Percentiles rank a stretch among this genome's conserved stretches.
phyloP scores from a whole-genome alignment of 2,888 invertebrate genomes.

The Kryphioiulus occultus region DNA sequence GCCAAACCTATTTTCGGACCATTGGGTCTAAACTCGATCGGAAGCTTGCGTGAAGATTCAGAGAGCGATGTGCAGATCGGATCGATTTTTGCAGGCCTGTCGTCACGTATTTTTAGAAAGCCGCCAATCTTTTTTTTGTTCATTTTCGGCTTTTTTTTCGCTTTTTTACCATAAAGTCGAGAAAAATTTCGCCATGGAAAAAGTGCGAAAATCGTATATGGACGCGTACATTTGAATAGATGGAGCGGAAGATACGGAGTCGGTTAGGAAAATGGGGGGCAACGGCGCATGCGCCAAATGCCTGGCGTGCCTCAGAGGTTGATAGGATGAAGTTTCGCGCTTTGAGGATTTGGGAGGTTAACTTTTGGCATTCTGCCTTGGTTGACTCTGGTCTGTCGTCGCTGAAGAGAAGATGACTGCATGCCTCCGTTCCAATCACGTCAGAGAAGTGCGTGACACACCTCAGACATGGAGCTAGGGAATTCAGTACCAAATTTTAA shows the following conservation, averaged over 20 bases:
- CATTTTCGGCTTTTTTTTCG: too few species aligned
- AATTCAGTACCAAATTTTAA: too few species aligned
- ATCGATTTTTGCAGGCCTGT: conserved; percentile 8
- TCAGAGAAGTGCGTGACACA: too few species aligned
- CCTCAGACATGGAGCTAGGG: too few species aligned
- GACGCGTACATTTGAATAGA: conserved; percentile 17
- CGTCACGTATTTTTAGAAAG: conserved; percentile 17
- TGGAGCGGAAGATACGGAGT: conserved; percentile 22
- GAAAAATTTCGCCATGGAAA: background rate
- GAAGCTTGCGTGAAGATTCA: background rate
- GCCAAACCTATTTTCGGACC: background rate
- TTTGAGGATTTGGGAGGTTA: background rate
- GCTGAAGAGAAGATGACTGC: too few species aligned
- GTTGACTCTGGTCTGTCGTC: too few species aligned
- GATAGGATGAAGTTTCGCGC: background rate
- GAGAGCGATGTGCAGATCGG: background rate
- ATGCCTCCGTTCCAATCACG: too few species aligned
- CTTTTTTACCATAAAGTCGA: conserved; percentile 5
- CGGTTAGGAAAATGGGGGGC: background rate
- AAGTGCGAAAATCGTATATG: background rate
- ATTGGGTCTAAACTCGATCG: background rate
- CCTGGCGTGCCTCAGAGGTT: background rate
- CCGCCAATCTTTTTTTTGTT: background rate
- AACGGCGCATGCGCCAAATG: background rate
- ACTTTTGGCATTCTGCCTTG: background rate